Conservation (phyloP, 2,888 invertebrate genomes). For the Cremastobaeus sp. region DNA sequence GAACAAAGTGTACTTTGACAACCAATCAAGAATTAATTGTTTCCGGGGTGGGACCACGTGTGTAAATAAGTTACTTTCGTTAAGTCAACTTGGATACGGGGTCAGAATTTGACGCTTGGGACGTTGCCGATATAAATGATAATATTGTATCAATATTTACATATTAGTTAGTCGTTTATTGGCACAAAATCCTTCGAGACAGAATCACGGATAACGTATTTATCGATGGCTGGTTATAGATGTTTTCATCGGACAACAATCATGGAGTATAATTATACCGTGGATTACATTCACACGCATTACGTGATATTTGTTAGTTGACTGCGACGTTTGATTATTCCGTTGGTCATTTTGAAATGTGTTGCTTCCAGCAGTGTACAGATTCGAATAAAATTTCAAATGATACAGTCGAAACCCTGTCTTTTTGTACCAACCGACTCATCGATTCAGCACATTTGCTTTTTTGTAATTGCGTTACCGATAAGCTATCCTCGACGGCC, state of each 20-base stretch:
- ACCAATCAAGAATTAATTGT: slow-evolving; percentile 38
- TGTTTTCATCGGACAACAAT: slow-evolving; percentile 60
- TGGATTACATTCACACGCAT: slow-evolving; percentile 40
- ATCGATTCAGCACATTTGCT: not conserved
- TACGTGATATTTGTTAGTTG: slow-evolving; percentile 62
- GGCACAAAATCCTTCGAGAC: slow-evolving; percentile 47
- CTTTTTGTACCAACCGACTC: slow-evolving; percentile 17
- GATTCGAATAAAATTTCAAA: slow-evolving; percentile 69
- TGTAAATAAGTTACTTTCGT: slow-evolving; percentile 51
- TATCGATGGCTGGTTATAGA: slow-evolving; percentile 48
- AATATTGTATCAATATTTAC: slow-evolving; percentile 54
- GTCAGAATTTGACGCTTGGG: slow-evolving; percentile 1
- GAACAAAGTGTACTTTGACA: slow-evolving; percentile 26
- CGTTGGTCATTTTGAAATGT: slow-evolving; percentile 64
- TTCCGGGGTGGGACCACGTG: slow-evolving; percentile 37
- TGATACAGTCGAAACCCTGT: slow-evolving; percentile 59
- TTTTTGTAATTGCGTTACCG: not conserved
- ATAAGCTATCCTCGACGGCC: not conserved
- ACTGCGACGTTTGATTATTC: slow-evolving; percentile 48
- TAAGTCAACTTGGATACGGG: slow-evolving; percentile 27
- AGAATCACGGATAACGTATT: slow-evolving; percentile 32
- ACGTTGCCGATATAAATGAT: slow-evolving; percentile 37
- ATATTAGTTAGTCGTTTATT: slow-evolving; percentile 49
- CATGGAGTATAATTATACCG: slow-evolving; percentile 56
- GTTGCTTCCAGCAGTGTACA: slow-evolving; percentile 71